These are phyloP conservation scores for Carcina quercana DNA, from an alignment of 2,888 invertebrate species.

Conservation along the genomic window DNA sequence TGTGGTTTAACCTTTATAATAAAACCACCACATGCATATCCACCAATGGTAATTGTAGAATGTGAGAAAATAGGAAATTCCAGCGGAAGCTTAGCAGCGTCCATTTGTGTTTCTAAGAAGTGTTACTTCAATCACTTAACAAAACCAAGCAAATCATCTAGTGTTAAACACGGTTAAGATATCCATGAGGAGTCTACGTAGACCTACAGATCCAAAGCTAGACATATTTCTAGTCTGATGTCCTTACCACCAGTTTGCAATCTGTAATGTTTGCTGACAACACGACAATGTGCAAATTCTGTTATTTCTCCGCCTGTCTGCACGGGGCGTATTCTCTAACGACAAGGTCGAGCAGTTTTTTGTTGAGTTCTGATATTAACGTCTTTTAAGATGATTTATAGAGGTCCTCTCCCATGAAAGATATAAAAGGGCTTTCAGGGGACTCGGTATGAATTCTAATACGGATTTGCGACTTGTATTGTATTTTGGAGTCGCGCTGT, in stretches of 20 bases:
- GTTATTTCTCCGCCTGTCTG: slow-evolving; percentile 14
- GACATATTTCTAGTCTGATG: too few species aligned
- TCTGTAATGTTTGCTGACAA: slow-evolving; percentile 30
- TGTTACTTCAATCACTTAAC: too few species aligned
- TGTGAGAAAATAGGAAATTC: too few species aligned
- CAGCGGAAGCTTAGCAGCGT: too few species aligned
- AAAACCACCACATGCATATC: too few species aligned
- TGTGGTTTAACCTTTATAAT: too few species aligned
- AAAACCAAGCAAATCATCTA: too few species aligned
- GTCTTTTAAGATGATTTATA: slow-evolving; percentile 59
- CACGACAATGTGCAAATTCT: slow-evolving; percentile 33
- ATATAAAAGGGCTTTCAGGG: slow-evolving; percentile 50
- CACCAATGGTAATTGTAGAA: too few species aligned
- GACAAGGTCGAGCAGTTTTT: slow-evolving; percentile 40
- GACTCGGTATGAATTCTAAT: slow-evolving; percentile 62
- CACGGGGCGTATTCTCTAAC: slow-evolving; percentile 21
- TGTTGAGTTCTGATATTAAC: slow-evolving; percentile 52
- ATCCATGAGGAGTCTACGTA: too few species aligned
- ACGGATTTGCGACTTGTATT: slow-evolving; percentile 37
- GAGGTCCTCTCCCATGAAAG: slow-evolving; percentile 52
- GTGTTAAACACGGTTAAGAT: too few species aligned
- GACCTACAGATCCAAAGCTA: too few species aligned
- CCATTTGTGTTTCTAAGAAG: too few species aligned
- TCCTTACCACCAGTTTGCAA: slow-evolving; percentile 51
- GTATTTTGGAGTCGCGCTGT: slow-evolving; percentile 4